Evolutionary conservation across 2,888 invertebrate species (phyloP).

Genomic region (Amblyteles armatorius): DNA sequence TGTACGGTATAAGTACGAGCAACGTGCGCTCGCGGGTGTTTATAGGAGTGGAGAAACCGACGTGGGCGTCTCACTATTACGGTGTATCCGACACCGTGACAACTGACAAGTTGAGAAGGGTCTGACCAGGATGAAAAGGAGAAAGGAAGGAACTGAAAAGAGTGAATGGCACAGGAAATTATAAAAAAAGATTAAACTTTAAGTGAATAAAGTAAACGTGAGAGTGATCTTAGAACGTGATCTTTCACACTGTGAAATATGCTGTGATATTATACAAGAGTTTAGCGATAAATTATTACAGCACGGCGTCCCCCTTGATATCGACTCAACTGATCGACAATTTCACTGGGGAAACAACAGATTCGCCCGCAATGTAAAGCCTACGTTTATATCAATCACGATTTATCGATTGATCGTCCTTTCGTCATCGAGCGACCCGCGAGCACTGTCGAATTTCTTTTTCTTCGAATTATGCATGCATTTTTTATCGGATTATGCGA

Average conservation of each 20-base stretch:
- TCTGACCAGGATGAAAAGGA: background rate
- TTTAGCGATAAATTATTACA: background rate
- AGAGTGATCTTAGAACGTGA: constrained; percentile 49
- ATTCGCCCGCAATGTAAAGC: background rate
- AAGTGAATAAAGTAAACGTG: constrained; percentile 59
- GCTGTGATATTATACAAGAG: constrained; percentile 1
- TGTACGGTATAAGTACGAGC: constrained; percentile 5
- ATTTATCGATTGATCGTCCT: constrained; percentile 32
- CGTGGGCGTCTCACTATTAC: constrained; percentile 76
- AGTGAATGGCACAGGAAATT: constrained; percentile 62
- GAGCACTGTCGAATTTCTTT: background rate
- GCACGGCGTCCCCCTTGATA: background rate
- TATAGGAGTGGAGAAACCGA: constrained; percentile 67
- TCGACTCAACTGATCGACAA: background rate
- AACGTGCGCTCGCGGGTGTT: constrained; percentile 44
- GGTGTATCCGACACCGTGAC: constrained; percentile 75
- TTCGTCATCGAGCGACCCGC: background rate
- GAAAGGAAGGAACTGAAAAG: constrained; percentile 53
- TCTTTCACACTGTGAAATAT: background rate
- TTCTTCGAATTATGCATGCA: background rate
- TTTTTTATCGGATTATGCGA: background rate
- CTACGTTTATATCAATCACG: constrained; percentile 24
- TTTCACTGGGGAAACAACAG: background rate
- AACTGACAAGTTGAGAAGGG: constrained; percentile 57
- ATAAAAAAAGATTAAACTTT: constrained; percentile 51